These are phyloP conservation scores for Ostrea edulis DNA, from an alignment of 1,140 invertebrate species.

Conservation along the genomic window DNA sequence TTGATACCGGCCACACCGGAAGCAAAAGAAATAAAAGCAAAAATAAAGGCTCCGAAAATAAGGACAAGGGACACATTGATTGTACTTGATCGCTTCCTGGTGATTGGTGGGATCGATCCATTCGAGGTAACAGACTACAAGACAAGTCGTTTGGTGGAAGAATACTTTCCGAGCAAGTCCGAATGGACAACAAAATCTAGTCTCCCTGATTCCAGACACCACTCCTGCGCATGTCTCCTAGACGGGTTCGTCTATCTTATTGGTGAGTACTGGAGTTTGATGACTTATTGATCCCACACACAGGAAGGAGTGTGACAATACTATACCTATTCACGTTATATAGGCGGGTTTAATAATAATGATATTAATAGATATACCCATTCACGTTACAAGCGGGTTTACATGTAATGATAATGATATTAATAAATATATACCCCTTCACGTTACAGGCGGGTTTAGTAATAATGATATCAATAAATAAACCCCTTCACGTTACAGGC, in stretches of 20 bases:
- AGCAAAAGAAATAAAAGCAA: not conserved
- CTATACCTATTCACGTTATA: too few relatives aligned
- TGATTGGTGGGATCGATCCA: conserved; percentile 62
- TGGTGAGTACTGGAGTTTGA: conserved; percentile 50
- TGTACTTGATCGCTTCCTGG: conserved; percentile 41
- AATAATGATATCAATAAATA: too few relatives aligned
- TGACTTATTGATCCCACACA: too few relatives aligned
- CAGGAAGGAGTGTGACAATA: too few relatives aligned
- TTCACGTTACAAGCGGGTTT: too few relatives aligned
- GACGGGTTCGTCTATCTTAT: conserved; percentile 61
- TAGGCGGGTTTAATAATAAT: too few relatives aligned
- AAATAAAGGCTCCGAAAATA: not conserved
- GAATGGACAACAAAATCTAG: conserved; percentile 55
- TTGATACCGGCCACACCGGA: not conserved
- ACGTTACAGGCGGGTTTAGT: too few relatives aligned
- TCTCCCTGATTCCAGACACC: conserved; percentile 62
- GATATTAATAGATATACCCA: too few relatives aligned
- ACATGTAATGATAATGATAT: too few relatives aligned
- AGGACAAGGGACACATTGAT: not conserved
- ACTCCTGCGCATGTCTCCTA: conserved; percentile 57
- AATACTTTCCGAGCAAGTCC: conserved; percentile 58
- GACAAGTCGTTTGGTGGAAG: conserved; percentile 56
- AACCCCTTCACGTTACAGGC: too few relatives aligned
- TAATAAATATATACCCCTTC: too few relatives aligned
- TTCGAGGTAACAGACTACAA: conserved; percentile 39